Evolutionary conservation across 2,888 invertebrate species (phyloP).

Genomic region (Thyatira batis): DNA sequence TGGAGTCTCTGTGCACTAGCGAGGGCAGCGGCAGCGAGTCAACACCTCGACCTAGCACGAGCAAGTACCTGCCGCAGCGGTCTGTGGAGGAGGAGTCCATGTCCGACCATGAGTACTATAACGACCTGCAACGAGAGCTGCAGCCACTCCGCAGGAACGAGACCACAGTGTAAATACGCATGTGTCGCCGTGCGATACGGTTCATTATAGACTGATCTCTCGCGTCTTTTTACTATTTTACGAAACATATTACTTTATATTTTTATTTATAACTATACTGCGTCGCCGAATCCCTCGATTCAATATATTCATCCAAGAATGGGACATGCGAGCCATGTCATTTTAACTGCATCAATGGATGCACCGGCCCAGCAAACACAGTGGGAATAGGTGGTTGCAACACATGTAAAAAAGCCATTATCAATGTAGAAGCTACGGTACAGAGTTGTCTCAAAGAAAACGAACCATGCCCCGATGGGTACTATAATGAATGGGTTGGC

Average conservation of each 20-base stretch:
- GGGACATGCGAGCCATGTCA: slow-evolving; percentile 94
- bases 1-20: slow-evolving; percentile 56
- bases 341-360: slow-evolving; percentile 93
- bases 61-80: slow-evolving; percentile 67
- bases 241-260: too few relatives aligned
- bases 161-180: slow-evolving; percentile 86
- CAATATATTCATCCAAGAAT: slow-evolving; percentile 88
- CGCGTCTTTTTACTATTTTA: slow-evolving; percentile 20
- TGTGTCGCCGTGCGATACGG: slow-evolving; percentile 21
- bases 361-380: slow-evolving; percentile 92
- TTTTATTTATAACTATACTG: too few relatives aligned
- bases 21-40: slow-evolving; percentile 60
- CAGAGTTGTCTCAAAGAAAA: slow-evolving; percentile 90
- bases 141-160: slow-evolving; percentile 93
- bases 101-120: slow-evolving; percentile 97
- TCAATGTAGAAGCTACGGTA: slow-evolving; percentile 86
- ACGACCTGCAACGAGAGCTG: slow-evolving; percentile 93
- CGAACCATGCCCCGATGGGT: slow-evolving; percentile 91
- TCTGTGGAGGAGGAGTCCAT: slow-evolving; percentile 88
- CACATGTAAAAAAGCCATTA: slow-evolving; percentile 94
- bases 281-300: slow-evolving; percentile 90
- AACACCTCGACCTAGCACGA: slow-evolving; percentile 54
- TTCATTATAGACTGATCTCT: slow-evolving; percentile 51
- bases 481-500: slow-evolving; percentile 92
- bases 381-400: slow-evolving; percentile 93